Evolutionary conservation across 2,797 vertebrate species (phyloP).

Genomic region (Geotrypetes seraphini): DNA sequence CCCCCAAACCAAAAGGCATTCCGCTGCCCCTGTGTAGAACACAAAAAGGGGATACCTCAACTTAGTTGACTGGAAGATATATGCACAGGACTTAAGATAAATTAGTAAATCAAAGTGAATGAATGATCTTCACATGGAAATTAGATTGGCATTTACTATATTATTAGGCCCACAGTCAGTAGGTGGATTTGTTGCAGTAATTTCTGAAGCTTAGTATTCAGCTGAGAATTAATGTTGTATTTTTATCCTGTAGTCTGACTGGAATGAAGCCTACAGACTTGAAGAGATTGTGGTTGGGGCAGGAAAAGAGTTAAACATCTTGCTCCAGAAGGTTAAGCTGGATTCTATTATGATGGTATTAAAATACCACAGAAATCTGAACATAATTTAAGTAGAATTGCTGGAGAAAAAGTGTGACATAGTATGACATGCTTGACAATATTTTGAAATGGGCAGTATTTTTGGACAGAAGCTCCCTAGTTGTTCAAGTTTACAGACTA

Average conservation of each 20-base stretch:
- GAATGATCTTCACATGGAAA: too few species aligned
- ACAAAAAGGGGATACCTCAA: too few species aligned
- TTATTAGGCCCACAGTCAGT: too few species aligned
- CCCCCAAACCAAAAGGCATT: too few species aligned
- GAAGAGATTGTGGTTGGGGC: conserved; percentile 28
- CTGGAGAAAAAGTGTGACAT: too few species aligned
- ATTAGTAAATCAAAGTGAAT: too few species aligned
- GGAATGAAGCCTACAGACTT: conserved; percentile 34
- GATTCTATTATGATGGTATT: conserved; percentile 37
- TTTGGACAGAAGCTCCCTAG: conserved; percentile 28
- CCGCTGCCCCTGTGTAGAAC: too few species aligned
- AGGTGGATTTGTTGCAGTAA: conserved; percentile 12
- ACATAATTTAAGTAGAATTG: conserved; percentile 33
- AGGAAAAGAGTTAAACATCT: conserved; percentile 24
- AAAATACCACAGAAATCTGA: conserved; percentile 42
- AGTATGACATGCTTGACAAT: too few species aligned
- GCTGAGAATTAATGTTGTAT: conserved; percentile 23
- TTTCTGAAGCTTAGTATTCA: conserved; percentile 9
- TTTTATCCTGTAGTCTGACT: conserved; percentile 22
- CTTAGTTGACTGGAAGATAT: too few species aligned
- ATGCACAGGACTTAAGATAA: too few species aligned
- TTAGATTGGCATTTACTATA: too few species aligned
- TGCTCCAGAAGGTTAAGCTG: conserved; percentile 25
- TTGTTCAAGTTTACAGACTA: background rate
- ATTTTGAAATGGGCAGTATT: conserved; percentile 17